A percentile compares a stretch with the other conserved stretches of the same genome.
Conservation (phyloP, 2,888 invertebrate genomes). For the Dione vanillae region DNA sequence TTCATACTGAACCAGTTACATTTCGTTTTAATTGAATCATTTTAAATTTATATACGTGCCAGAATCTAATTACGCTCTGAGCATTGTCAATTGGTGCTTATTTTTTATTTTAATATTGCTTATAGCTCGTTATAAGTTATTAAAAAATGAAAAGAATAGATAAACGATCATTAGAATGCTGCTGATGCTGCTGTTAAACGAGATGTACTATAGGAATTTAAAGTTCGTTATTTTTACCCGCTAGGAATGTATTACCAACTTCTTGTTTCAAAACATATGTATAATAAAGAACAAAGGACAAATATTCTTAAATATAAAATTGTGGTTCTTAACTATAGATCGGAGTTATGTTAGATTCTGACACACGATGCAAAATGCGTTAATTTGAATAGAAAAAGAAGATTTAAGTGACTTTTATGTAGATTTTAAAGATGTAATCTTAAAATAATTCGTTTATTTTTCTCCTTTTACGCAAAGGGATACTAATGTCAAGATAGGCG, state of each 20-base stretch:
- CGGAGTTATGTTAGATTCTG: too few relatives aligned
- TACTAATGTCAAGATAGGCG: too few relatives aligned
- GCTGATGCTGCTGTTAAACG: conserved; percentile 4
- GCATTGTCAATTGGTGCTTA: conserved; percentile 39
- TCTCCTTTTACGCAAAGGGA: too few relatives aligned
- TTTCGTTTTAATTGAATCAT: conserved; percentile 33
- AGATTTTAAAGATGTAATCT: too few relatives aligned
- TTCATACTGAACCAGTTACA: conserved; percentile 31
- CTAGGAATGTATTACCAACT: background rate
- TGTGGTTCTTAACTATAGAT: too few relatives aligned
- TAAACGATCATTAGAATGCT: conserved; percentile 7
- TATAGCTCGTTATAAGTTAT: conserved; percentile 22
- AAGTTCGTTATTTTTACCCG: background rate
- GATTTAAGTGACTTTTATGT: too few relatives aligned
- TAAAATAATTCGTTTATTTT: too few relatives aligned
- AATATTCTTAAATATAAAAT: too few relatives aligned
- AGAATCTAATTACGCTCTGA: conserved; percentile 32
- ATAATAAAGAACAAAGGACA: too few relatives aligned
- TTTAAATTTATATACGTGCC: conserved; percentile 31
- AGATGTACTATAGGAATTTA: background rate
- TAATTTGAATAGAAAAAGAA: too few relatives aligned
- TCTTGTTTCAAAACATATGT: background rate
- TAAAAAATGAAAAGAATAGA: conserved; percentile 1
- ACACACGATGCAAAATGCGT: too few relatives aligned
- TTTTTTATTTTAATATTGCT: conserved; percentile 22